Evolutionary conservation across 2,113 vertebrate genomes (phyloP).

Genomic region (Hemiscyllium ocellatum): DNA sequence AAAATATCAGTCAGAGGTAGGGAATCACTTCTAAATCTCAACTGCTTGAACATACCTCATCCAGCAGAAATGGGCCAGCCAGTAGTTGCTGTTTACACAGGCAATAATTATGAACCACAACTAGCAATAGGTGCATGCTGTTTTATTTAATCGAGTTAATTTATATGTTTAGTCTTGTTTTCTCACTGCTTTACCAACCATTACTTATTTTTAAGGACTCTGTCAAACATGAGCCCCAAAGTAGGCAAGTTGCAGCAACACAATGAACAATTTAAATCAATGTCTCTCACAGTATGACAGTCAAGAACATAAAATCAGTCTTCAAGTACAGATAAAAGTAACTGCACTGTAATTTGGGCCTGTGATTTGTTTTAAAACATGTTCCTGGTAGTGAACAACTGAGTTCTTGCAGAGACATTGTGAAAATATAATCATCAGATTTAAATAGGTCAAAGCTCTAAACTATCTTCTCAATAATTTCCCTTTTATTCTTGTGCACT

Average conservation of each 20-base stretch:
- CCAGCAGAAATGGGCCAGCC: background rate
- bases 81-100: background rate
- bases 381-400: background rate
- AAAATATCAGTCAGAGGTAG: background rate
- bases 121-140: background rate
- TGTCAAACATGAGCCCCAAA: background rate
- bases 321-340: background rate
- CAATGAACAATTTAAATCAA: background rate
- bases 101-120: background rate
- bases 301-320: background rate
- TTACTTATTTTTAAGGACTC: background rate
- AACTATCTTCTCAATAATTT: background rate
- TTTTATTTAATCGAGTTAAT: background rate
- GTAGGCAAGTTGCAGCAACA: background rate
- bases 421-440: background rate
- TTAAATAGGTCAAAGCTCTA: background rate
- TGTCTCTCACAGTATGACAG: background rate
- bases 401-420: background rate
- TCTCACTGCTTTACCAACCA: background rate
- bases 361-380: background rate
- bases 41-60: background rate
- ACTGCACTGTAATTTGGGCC: background rate
- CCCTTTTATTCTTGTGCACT: background rate
- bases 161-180: background rate
- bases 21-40: background rate